These are phyloP conservation scores for Albula goreensis DNA, from an alignment of 2,113 vertebrate genomes.

Conservation along the genomic window DNA sequence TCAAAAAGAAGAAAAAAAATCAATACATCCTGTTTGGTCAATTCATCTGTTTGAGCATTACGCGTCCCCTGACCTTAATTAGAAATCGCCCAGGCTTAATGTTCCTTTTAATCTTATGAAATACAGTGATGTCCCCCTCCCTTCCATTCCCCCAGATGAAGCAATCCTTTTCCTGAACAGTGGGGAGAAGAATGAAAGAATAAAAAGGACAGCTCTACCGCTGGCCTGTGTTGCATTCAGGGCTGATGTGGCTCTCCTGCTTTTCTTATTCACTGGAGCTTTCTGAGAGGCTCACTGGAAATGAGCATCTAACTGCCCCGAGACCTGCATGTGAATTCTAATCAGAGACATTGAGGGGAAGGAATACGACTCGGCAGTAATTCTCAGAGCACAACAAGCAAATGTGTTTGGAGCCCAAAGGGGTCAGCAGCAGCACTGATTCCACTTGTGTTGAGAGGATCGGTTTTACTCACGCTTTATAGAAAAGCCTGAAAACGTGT, in stretches of 20 bases:
- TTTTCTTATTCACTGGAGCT: not conserved
- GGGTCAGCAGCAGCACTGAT: not conserved
- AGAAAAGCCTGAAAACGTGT: too few species aligned
- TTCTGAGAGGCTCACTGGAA: not conserved
- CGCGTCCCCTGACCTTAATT: not conserved
- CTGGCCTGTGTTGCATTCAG: not conserved
- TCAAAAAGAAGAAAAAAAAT: not conserved
- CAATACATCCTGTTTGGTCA: not conserved
- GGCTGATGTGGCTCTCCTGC: too few species aligned
- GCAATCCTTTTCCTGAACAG: not conserved
- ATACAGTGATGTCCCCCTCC: not conserved
- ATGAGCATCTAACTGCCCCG: not conserved
- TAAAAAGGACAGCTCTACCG: too few species aligned
- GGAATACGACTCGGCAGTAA: not conserved
- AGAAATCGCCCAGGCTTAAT: not conserved
- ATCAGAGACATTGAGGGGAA: not conserved
- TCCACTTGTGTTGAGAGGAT: too few species aligned
- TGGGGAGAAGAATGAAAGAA: too few species aligned
- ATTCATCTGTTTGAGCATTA: not conserved
- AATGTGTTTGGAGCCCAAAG: not conserved
- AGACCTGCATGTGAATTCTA: not conserved
- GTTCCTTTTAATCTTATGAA: not conserved
- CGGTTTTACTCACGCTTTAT: too few species aligned
- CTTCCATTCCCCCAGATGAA: not conserved
- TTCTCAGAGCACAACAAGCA: not conserved